Base-by-base conservation (phyloP, 2,888 invertebrate species). In the Synanthedon tipuliformis region DNA sequence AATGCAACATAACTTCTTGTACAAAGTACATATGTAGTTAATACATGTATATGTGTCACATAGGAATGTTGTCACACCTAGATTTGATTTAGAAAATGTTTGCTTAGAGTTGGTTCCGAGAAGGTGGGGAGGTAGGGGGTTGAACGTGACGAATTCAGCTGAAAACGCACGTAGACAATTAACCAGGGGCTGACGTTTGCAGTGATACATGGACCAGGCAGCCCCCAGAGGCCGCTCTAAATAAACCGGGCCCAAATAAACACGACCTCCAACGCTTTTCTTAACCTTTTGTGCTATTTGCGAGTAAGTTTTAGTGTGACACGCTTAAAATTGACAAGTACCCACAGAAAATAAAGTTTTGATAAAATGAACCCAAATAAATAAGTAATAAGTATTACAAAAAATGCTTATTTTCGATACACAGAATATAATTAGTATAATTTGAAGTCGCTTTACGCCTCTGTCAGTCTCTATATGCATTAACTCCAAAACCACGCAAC, bases 111-210 rank as follows among this genome's bases (percentile, higher is more conserved):
- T 45, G 45, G 45, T 34, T 34, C 3, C 10, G 34, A 34, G 34
- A 34, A n/a, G 12, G 49, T 50, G 12, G 40, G 13, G 40, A 23
- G 48, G 40, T 48, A 51, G 50, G 52, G 41, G 52, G 41, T 52
- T 59, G 74, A 69, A 81, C 81, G 82, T 80, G 78, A 79, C 78
- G 73, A 73, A 75, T 75, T 74, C 74, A 63, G 70, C 70, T 76
- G 74, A 74, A 77, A 80, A 76, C 80, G 78, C 81, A 81, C 82
- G 82, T 81, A 81, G 77, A 75, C 80, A 81, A 82, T 82, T 82
- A 82, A 79, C 79, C 68, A 69, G 56, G 62, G 62, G 74, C 75
- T 79, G 78, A 75, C 78, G 78, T 77, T 71, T 78, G 78, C 79
- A 73, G 72, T 79, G 78, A 79, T 78, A 78, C 75, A 77, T 72